Conservation (phyloP, 2,797 vertebrate species). For the Schizopygopsis pylzovi region DNA sequence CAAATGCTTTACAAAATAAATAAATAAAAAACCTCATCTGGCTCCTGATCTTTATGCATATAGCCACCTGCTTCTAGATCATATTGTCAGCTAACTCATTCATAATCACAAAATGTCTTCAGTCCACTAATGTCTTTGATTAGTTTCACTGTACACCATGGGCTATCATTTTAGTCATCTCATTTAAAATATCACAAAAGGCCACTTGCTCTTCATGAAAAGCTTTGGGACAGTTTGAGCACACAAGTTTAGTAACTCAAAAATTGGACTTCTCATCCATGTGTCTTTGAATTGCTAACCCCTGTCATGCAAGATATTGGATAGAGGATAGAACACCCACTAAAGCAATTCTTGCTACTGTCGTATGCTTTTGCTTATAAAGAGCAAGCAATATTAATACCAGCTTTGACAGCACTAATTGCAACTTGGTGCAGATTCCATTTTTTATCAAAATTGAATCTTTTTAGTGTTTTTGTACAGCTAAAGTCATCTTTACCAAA, state of each 20-base stretch:
- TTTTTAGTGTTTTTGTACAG: background rate
- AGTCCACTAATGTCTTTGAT: background rate
- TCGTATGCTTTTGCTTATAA: slow-evolving; percentile 17
- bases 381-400: slow-evolving; percentile 13
- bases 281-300: slow-evolving; percentile 28
- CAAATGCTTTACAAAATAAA: too few relatives aligned
- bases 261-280: slow-evolving; percentile 5
- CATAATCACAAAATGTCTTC: background rate
- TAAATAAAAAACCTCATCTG: background rate
- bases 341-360: background rate
- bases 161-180: background rate
- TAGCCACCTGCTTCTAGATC: background rate
- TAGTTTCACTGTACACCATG: background rate
- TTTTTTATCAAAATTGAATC: background rate
- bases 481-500: background rate
- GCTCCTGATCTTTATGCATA: background rate
- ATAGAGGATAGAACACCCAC: slow-evolving; percentile 15
- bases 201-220: background rate
- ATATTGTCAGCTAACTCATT: background rate
- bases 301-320: slow-evolving; percentile 3
- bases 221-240: background rate
- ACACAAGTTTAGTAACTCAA: background rate
- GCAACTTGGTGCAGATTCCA: background rate
- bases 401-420: background rate
- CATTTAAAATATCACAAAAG: background rate